Conservation (phyloP, 2,113 vertebrate species). For the Peromyscus maniculatus region DNA sequence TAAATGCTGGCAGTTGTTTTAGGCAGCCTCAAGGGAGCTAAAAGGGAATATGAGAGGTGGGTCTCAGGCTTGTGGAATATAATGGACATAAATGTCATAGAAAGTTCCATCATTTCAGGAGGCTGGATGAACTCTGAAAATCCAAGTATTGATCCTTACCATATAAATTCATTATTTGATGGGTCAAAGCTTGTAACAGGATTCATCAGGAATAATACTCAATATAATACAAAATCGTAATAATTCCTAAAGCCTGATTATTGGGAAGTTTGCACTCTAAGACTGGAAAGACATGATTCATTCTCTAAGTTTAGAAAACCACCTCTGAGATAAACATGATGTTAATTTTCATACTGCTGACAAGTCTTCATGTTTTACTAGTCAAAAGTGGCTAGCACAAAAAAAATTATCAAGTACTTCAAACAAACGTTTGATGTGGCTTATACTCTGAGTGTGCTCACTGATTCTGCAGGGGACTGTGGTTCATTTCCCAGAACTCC, state of each 20-base stretch:
- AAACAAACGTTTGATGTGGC: neutral
- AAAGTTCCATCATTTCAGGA: slow-evolving; percentile 19
- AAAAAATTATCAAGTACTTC: neutral
- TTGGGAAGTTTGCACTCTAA: neutral
- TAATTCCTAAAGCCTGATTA: neutral
- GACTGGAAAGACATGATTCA: neutral
- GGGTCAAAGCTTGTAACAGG: neutral
- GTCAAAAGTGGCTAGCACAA: neutral
- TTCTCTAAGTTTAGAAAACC: neutral
- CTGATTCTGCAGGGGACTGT: neutral
- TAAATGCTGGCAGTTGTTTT: neutral
- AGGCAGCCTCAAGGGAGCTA: neutral
- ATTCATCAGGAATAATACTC: slow-evolving; percentile 38
- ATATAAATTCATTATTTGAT: slow-evolving; percentile 63
- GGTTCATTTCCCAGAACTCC: neutral
- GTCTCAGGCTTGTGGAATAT: neutral
- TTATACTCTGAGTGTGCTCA: no score
- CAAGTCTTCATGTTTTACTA: slow-evolving; percentile 54
- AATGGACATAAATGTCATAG: neutral
- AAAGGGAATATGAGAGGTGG: neutral
- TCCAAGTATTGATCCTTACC: slow-evolving; percentile 49
- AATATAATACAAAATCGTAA: neutral
- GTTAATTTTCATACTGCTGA: neutral
- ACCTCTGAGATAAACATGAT: slow-evolving; percentile 53
- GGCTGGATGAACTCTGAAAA: neutral